Evolutionary conservation across 1,140 invertebrate genomes (phyloP), one percentile per base, ranked within the genome.

Genomic region (Nephotettix cincticeps): DNA sequence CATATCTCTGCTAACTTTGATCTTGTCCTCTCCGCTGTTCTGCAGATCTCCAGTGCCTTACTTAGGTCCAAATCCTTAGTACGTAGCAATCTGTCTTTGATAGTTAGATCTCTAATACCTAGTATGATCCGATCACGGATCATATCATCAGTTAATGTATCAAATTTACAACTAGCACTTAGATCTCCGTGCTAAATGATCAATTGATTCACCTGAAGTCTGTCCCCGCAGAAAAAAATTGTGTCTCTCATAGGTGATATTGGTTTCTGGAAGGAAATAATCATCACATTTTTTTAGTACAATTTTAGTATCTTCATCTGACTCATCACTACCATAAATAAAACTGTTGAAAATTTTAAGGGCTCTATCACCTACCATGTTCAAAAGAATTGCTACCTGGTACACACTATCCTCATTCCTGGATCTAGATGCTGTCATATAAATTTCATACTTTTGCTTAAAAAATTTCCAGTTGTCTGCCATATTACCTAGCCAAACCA

Each of bases 391-490:
- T 19, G 47, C 47, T 51, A 51, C 21, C 6, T 23, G 47, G n/a
- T 19, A 51, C 3, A 11, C 47, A 51, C n/a, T n/a, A 19, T n/a
- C n/a, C 19, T 51, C 47, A n/a, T 4, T 19, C 6, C 6, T 23
- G 3, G 6, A 4, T 51, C n/a, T 51, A 51, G 17, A 19, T 4
- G 47, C 47, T 19, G 19, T 51, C 3, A 4, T 3, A 23, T 9
- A 51, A 51, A 51, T 51, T 51, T 51, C 47, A 51, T 11, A 51
- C 19, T 23, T 51, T n/a, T 51, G 47, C 19, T 51, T 51, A n/a
- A 51, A 51, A 51, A 51, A 51, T n/a, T 51, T 51, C 47, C 47
- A 51, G 21, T 51, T 51, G 3, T 51, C 47, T 9, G 6, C n/a
- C 47, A 51, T 51, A n/a, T 51, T 51, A 51, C 47, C 47, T 51